A percentile compares a stretch with the other conserved stretches of the same genome.
These are phyloP conservation scores for Danio kyathit DNA, from an alignment of 2,797 vertebrate species.

Conservation along the genomic window DNA sequence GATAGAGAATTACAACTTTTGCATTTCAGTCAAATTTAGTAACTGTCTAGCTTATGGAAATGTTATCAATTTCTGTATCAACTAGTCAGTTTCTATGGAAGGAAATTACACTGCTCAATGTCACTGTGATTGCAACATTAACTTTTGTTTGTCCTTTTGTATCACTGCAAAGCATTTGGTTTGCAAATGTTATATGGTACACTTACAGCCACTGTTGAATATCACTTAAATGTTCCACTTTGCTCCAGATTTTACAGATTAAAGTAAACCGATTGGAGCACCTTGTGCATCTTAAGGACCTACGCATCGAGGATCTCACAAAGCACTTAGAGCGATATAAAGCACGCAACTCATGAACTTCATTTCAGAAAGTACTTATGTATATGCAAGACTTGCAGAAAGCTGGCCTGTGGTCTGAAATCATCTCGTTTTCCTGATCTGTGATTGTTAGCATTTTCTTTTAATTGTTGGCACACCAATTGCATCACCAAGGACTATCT, in stretches of 20 bases:
- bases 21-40: not conserved
- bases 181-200: not conserved
- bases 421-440: not conserved
- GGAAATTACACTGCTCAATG: not conserved
- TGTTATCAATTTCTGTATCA: not conserved
- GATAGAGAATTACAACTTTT: not conserved
- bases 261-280: constrained; percentile 83
- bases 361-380: not conserved
- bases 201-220: not conserved
- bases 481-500: not conserved
- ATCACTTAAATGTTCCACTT: not conserved
- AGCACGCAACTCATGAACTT: constrained; percentile 60
- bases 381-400: not conserved
- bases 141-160: not conserved
- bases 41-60: not conserved
- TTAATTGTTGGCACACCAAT: not conserved
- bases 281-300: constrained; percentile 83
- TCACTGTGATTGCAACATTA: not conserved
- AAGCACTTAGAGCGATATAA: constrained; percentile 73
- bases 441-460: not conserved
- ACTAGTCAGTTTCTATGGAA: not conserved
- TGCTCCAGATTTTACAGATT: constrained; percentile 81
- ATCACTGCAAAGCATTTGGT: not conserved
- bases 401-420: not conserved
- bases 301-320: constrained; percentile 76